A percentile compares a stretch with the other conserved stretches of the same genome.
These are phyloP conservation scores for Macrotus californicus DNA, from an alignment of 2,113 vertebrate species.

Conservation along the genomic window DNA sequence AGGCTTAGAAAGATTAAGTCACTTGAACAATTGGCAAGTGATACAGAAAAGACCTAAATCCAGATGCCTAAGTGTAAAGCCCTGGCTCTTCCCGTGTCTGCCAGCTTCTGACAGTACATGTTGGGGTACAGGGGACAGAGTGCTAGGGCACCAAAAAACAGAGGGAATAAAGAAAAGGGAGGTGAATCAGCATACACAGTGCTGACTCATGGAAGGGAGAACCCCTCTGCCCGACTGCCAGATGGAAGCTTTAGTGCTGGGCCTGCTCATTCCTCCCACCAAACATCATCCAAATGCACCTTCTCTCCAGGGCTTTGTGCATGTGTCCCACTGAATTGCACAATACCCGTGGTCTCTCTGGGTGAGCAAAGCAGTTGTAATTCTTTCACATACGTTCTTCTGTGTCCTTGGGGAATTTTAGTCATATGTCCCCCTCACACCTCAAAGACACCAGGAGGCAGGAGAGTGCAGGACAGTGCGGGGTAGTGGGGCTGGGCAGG, in stretches of 20 bases:
- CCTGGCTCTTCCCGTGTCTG: background rate
- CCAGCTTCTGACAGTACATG: background rate
- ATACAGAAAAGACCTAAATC: background rate
- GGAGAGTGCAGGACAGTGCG: background rate
- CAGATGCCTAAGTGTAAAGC: background rate
- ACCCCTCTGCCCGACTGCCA: background rate
- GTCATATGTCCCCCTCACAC: too few species aligned
- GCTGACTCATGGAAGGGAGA: background rate
- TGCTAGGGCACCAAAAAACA: background rate
- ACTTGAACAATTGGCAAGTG: background rate
- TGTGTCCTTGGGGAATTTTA: background rate
- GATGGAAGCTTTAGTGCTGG: background rate
- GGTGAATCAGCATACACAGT: too few species aligned
- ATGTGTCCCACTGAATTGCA: background rate
- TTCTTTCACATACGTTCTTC: background rate
- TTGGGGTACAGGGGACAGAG: background rate
- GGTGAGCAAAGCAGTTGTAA: background rate
- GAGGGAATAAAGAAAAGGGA: background rate
- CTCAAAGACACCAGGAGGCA: background rate
- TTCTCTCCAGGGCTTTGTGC: background rate
- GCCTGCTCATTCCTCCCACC: background rate
- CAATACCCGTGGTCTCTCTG: background rate
- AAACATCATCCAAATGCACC: background rate
- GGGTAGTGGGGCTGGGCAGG: background rate
- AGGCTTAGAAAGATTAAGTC: background rate